Conservation (phyloP, 2,797 vertebrate genomes). For the Neoniphon sammara region DNA sequence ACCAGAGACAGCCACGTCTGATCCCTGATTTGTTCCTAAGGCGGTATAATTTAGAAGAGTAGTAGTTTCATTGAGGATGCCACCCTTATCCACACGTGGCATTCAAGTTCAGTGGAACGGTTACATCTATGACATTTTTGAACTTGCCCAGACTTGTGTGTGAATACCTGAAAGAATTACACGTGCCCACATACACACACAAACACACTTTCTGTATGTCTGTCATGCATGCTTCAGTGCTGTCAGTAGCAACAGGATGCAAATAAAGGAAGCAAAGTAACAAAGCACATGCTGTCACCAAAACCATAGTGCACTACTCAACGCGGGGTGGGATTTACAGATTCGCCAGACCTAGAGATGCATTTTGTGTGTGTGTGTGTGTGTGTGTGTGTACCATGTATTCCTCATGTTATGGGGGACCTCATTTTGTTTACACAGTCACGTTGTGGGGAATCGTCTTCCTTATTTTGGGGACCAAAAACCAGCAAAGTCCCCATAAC, state of each 20-base stretch:
- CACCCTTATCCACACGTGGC: constrained; percentile 22
- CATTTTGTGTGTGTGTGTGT: too few relatives aligned
- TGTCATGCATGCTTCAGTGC: constrained; percentile 14
- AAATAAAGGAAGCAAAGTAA: constrained; percentile 36
- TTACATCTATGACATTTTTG: constrained; percentile 38
- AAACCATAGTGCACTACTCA: constrained; percentile 6
- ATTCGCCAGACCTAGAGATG: too few relatives aligned
- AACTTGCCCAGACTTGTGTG: constrained; percentile 51
- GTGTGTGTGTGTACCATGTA: too few relatives aligned
- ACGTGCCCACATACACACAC: not conserved
- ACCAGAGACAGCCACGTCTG: constrained; percentile 11
- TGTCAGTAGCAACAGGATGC: constrained; percentile 48
- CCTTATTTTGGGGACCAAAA: too few relatives aligned
- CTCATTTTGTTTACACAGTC: too few relatives aligned
- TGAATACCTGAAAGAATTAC: constrained; percentile 27
- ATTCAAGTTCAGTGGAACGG: constrained; percentile 37
- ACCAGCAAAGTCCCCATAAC: too few relatives aligned
- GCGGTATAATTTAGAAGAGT: constrained; percentile 1
- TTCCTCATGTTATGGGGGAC: too few relatives aligned
- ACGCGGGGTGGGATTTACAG: too few relatives aligned
- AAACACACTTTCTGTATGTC: constrained; percentile 6
- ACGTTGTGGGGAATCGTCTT: too few relatives aligned
- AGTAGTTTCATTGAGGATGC: constrained; percentile 39
- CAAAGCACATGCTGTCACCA: constrained; percentile 14
- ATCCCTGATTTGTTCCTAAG: constrained; percentile 7